Evolutionary conservation across 2,797 vertebrate species (phyloP).

Genomic region (Acipenser ruthenus): DNA sequence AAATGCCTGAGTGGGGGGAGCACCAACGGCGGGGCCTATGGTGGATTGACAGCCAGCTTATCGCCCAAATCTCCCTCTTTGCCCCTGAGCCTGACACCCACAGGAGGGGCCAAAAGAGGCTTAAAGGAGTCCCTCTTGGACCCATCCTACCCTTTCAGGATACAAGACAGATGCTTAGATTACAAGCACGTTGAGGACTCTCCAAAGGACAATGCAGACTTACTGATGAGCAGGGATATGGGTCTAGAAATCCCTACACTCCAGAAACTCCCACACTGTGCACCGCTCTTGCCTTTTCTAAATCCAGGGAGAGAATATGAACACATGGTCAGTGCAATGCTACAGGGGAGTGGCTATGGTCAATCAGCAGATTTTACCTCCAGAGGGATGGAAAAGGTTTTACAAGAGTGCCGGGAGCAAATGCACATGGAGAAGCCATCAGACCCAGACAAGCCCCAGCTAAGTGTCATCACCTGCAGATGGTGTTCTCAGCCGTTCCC

Average conservation of each 20-base stretch:
- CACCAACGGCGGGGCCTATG: constrained; percentile 49
- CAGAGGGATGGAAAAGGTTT: constrained; percentile 21
- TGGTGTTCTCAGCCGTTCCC: constrained; percentile 61
- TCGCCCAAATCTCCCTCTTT: constrained; percentile 43
- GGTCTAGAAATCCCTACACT: constrained; percentile 42
- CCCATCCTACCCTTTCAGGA: constrained; percentile 29
- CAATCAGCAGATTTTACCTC: constrained; percentile 16
- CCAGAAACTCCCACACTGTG: constrained; percentile 43
- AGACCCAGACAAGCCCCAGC: constrained; percentile 26
- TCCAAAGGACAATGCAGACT: constrained; percentile 27
- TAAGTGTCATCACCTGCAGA: constrained; percentile 38
- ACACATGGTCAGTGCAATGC: constrained; percentile 61
- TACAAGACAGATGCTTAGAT: neutral
- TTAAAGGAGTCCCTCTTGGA: constrained; percentile 31
- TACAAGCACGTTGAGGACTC: constrained; percentile 16
- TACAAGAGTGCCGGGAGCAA: constrained; percentile 21
- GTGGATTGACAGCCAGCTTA: constrained; percentile 33
- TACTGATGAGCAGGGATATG: constrained; percentile 10
- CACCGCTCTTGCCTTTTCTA: constrained; percentile 51
- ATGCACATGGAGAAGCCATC: constrained; percentile 21
- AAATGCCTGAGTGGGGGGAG: constrained; percentile 52
- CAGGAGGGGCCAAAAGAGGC: constrained; percentile 39
- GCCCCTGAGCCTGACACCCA: constrained; percentile 19
- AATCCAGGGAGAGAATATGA: constrained; percentile 56
- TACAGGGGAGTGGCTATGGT: constrained; percentile 46